Evolutionary conservation across 2,113 vertebrate genomes (phyloP).

Genomic region (Neolamprologus brichardi): DNA sequence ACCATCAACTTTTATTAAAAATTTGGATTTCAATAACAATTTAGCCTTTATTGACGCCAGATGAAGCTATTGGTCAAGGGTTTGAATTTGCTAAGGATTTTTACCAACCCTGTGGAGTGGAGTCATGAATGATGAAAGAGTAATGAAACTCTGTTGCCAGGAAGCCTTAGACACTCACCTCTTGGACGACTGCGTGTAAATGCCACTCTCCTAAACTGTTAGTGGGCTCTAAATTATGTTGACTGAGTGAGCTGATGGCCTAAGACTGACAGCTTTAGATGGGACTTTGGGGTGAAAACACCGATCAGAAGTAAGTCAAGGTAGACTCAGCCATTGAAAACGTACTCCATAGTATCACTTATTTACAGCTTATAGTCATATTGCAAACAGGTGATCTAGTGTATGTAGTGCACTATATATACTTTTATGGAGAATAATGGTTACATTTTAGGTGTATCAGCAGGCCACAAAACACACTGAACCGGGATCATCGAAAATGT

Average conservation of each 20-base stretch:
- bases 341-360: slow-evolving; percentile 11
- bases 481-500: neutral
- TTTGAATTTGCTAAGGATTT: slow-evolving; percentile 18
- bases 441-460: neutral
- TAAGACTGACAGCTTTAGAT: neutral
- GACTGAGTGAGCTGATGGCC: neutral
- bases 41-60: neutral
- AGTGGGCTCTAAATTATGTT: slow-evolving; percentile 32
- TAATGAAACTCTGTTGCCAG: slow-evolving; percentile 26
- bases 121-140: slow-evolving; percentile 13
- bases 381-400: neutral
- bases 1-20: neutral
- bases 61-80: slow-evolving; percentile 23
- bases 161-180: slow-evolving; percentile 42
- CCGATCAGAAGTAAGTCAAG: neutral
- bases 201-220: slow-evolving; percentile 19
- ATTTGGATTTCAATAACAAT: neutral
- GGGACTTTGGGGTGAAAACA: neutral
- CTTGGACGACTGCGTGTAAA: slow-evolving; percentile 9
- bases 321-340: neutral
- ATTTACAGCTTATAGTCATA: slow-evolving; percentile 22
- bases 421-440: neutral
- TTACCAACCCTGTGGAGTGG: neutral
- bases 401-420: neutral
- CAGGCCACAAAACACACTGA: neutral